A percentile compares a stretch with the other conserved stretches of the same genome.
These are phyloP conservation scores for Mirza zaza DNA, from an alignment of 2,113 vertebrate species.

Conservation along the genomic window DNA sequence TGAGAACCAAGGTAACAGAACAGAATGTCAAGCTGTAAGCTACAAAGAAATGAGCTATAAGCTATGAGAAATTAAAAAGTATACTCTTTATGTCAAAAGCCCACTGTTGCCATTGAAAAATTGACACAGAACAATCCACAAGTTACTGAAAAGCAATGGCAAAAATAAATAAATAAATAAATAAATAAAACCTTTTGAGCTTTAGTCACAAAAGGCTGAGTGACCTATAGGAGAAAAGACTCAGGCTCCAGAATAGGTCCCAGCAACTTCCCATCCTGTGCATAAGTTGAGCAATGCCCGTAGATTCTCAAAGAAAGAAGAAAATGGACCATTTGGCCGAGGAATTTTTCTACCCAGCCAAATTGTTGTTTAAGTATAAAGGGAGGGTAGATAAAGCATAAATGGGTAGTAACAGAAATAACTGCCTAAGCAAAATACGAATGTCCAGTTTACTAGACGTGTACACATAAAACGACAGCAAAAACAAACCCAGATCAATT, in stretches of 20 bases:
- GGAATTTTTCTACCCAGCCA: background rate
- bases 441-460: background rate
- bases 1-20: background rate
- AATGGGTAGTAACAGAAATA: background rate
- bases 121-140: background rate
- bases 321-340: accelerated
- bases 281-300: accelerated
- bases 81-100: background rate
- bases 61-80: background rate
- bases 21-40: background rate
- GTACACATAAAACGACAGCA: background rate
- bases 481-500: background rate
- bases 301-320: background rate
- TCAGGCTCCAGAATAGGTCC: accelerated
- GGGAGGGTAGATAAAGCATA: background rate
- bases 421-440: background rate
- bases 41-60: background rate
- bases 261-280: accelerated
- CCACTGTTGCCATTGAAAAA: background rate
- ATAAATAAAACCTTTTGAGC: background rate
- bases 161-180: background rate
- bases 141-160: background rate
- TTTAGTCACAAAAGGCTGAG: background rate
- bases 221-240: background rate
- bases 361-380: background rate